phyloP scores from a whole-genome alignment of 1,140 invertebrate species.

The Pachypeltis micranthus region DNA sequence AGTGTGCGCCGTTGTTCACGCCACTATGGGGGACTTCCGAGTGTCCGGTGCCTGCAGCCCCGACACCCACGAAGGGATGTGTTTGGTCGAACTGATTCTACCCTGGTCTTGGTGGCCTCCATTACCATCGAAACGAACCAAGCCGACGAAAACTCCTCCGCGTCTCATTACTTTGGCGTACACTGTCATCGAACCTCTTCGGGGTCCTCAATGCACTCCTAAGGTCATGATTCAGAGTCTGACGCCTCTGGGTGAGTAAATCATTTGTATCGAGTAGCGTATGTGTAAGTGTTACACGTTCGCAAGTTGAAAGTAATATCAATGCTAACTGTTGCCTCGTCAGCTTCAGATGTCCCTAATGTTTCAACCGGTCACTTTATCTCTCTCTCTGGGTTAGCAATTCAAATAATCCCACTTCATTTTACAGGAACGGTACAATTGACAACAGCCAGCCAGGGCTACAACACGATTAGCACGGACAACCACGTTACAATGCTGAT shows the following conservation, averaged over 20 bases:
- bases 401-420: too few relatives aligned
- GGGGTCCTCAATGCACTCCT: constrained; percentile 46
- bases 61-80: constrained; percentile 77
- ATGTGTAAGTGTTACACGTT: too few relatives aligned
- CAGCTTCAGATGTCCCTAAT: too few relatives aligned
- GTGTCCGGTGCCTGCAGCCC: constrained; percentile 74
- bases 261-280: too few relatives aligned
- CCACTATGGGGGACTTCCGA: constrained; percentile 41
- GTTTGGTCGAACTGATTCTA: constrained; percentile 64
- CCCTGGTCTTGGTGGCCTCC: constrained; percentile 81
- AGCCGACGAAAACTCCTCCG: constrained; percentile 48
- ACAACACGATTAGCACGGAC: constrained; percentile 66
- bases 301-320: too few relatives aligned
- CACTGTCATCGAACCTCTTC: constrained; percentile 61
- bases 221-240: constrained; percentile 65
- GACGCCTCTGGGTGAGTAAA: constrained; percentile 39
- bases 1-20: constrained; percentile 64
- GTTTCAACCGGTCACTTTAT: too few relatives aligned
- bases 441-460: constrained; percentile 59
- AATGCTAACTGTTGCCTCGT: too few relatives aligned
- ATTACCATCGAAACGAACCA: constrained; percentile 35
- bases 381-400: too few relatives aligned
- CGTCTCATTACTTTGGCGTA: constrained; percentile 65
- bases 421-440: constrained; percentile 46
- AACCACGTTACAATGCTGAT: constrained; percentile 69